Conservation (phyloP, 1,140 invertebrate genomes). For the Leptoteleia sp. region DNA sequence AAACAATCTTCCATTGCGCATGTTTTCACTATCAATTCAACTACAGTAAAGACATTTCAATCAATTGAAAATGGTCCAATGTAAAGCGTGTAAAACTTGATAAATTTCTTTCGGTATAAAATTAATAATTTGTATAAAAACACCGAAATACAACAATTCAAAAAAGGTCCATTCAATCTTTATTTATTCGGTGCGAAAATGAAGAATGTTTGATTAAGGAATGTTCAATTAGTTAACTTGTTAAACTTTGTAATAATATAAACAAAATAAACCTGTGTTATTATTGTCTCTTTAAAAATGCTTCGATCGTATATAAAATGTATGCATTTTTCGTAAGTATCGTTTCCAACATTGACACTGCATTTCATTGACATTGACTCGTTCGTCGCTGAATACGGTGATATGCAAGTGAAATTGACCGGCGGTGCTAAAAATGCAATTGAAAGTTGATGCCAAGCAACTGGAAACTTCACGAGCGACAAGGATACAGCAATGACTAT, state of each 20-base stretch:
- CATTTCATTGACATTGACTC: constrained; percentile 65
- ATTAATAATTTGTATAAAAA: too few species aligned
- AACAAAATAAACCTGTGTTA: constrained; percentile 84
- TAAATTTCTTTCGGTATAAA: too few species aligned
- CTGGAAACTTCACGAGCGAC: constrained; percentile 85
- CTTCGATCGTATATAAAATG: constrained; percentile 84
- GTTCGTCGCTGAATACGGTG: constrained; percentile 66
- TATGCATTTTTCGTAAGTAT: constrained; percentile 80
- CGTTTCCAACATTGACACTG: constrained; percentile 69
- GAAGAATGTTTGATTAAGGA: too few species aligned
- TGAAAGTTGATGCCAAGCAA: constrained; percentile 85
- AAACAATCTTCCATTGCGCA: constrained; percentile 9
- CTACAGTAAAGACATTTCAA: constrained; percentile 5
- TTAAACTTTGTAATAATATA: too few species aligned
- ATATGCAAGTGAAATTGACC: constrained; percentile 82
- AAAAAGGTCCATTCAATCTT: too few species aligned
- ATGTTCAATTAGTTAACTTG: too few species aligned
- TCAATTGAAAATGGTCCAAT: background rate
- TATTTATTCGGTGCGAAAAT: too few species aligned
- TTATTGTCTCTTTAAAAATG: constrained; percentile 86
- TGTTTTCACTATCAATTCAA: constrained; percentile 10
- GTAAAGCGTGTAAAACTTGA: background rate
- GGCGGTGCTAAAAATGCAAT: constrained; percentile 85
- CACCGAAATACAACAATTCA: too few species aligned
- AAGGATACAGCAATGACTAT: constrained; percentile 84